Percentiles rank a stretch among this genome's conserved stretches.
Evolutionary conservation across 2,113 vertebrate genomes (phyloP).

Genomic region (Pangasianodon gigas): DNA sequence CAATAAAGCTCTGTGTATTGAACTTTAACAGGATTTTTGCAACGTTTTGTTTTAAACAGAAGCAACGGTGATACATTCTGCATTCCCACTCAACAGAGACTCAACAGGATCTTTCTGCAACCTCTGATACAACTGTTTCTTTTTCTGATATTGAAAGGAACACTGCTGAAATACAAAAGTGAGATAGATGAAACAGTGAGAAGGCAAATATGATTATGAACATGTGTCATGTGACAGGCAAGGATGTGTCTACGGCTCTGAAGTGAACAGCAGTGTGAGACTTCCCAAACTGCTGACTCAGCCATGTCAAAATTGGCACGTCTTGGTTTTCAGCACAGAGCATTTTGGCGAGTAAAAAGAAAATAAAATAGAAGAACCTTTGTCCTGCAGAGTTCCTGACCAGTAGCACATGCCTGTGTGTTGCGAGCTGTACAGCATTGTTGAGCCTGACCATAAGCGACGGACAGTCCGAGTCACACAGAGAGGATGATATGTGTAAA

Average conservation of each 20-base stretch:
- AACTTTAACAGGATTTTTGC: neutral
- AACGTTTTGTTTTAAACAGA: conserved; percentile 2
- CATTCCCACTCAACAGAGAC: neutral
- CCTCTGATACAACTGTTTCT: neutral
- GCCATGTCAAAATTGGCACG: conserved; percentile 17
- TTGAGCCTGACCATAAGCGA: neutral
- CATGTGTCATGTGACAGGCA: conserved; percentile 18
- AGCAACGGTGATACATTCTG: neutral
- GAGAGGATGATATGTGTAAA: conserved; percentile 15
- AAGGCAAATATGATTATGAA: conserved; percentile 1
- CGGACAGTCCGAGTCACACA: neutral
- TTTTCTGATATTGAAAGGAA: neutral
- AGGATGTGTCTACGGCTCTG: neutral
- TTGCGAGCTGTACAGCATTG: neutral
- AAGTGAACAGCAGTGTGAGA: conserved; percentile 19
- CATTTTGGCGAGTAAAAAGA: neutral
- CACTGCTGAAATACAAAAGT: neutral
- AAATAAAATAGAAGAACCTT: neutral
- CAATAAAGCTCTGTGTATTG: conserved; percentile 66
- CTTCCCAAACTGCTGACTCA: conserved; percentile 30
- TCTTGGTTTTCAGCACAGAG: conserved; percentile 27
- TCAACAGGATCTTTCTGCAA: too few species aligned
- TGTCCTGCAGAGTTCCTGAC: conserved; percentile 24
- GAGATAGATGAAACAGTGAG: neutral
- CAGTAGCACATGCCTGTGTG: neutral